These are phyloP conservation scores for Malacoctenus gilli DNA, from an alignment of 2,797 vertebrate species.

Conservation along the genomic window DNA sequence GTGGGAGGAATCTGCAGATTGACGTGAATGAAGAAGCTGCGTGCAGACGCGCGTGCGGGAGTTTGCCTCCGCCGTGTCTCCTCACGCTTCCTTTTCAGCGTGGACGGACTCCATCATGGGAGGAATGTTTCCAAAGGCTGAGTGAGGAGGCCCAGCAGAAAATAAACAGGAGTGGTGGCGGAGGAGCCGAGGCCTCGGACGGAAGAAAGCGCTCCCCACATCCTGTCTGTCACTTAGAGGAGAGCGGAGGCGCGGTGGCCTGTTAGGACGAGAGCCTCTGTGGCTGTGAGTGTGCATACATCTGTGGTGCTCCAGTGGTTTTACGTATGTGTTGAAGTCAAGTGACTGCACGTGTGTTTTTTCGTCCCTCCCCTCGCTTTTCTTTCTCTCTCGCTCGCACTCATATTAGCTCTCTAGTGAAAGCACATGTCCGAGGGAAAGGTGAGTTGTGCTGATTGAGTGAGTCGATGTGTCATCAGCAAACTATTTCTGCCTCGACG, in stretches of 20 bases:
- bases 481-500: conserved; percentile 53
- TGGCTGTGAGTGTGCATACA: conserved; percentile 24
- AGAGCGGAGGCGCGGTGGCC: conserved; percentile 51
- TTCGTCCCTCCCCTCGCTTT: conserved; percentile 7
- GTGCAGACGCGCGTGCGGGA: conserved; percentile 13
- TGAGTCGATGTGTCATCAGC: conserved; percentile 51
- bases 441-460: conserved; percentile 44
- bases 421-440: conserved; percentile 40
- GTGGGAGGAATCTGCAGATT: conserved; percentile 35
- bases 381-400: neutral
- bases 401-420: conserved; percentile 17
- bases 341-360: conserved; percentile 36
- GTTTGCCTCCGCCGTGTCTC: conserved; percentile 10
- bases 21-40: conserved; percentile 22
- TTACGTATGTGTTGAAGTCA: conserved; percentile 35
- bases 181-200: conserved; percentile 57
- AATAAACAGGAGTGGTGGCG: conserved; percentile 49
- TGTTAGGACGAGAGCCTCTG: conserved; percentile 62
- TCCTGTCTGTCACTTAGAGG: conserved; percentile 63
- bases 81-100: conserved; percentile 17
- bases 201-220: conserved; percentile 59
- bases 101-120: conserved; percentile 25
- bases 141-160: conserved; percentile 43
- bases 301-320: conserved; percentile 28
- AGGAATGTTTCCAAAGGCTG: conserved; percentile 53